Percentiles rank a stretch among this genome's conserved stretches.
These are phyloP conservation scores for Hyposmocoma kahamanoa DNA, from an alignment of 1,140 invertebrate genomes.

Conservation along the genomic window DNA sequence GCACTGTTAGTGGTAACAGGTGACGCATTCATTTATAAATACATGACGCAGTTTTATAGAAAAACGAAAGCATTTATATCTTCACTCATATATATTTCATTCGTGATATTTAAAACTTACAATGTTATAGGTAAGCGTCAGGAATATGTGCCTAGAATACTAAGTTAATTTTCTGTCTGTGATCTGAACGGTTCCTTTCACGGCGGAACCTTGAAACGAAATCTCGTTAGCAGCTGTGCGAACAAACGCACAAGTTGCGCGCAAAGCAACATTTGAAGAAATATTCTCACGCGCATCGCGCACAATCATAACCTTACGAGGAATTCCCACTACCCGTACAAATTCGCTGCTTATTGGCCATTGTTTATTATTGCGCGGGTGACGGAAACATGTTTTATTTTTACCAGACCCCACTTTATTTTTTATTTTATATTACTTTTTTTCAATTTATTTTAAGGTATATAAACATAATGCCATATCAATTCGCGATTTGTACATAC, in stretches of 20 bases:
- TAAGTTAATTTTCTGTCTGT: too few species aligned
- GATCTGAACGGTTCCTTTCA: slow-evolving; percentile 37
- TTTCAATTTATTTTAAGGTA: too few species aligned
- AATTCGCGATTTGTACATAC: too few species aligned
- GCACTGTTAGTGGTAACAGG: slow-evolving; percentile 39
- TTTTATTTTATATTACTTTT: too few species aligned
- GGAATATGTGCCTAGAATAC: too few species aligned
- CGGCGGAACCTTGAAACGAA: slow-evolving; percentile 46
- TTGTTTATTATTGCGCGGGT: slow-evolving; percentile 10
- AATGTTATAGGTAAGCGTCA: too few species aligned
- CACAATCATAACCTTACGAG: slow-evolving; percentile 31
- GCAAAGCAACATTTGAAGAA: slow-evolving; percentile 26
- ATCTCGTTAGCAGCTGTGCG: slow-evolving; percentile 41
- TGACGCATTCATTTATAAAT: slow-evolving; percentile 36
- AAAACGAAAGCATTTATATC: neutral
- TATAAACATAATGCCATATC: too few species aligned
- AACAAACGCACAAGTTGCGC: slow-evolving; percentile 23
- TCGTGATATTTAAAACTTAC: too few species aligned
- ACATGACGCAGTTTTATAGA: neutral
- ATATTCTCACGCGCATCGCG: slow-evolving; percentile 41
- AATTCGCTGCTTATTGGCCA: slow-evolving; percentile 9
- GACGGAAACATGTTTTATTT: too few species aligned
- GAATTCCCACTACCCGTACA: slow-evolving; percentile 21
- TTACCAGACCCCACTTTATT: too few species aligned
- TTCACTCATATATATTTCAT: neutral